Evolutionary conservation across 2,888 invertebrate species (phyloP).

Genomic region (Orthosia cruda): DNA sequence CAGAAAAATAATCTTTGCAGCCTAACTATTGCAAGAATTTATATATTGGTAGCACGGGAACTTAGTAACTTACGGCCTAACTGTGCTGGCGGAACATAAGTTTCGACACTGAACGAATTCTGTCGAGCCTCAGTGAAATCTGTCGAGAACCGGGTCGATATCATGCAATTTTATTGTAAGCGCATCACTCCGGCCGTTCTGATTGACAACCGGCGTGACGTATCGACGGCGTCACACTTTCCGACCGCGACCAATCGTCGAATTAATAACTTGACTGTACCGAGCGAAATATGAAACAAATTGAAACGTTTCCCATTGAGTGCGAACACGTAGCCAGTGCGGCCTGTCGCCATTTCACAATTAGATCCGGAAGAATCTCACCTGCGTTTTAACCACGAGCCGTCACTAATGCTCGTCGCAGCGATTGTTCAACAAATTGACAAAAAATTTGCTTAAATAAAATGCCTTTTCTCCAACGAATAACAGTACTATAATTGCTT

Average conservation of each 20-base stretch:
- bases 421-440: conserved; percentile 75
- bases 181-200: conserved; percentile 84
- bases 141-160: conserved; percentile 83
- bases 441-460: conserved; percentile 75
- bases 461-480: conserved; percentile 59
- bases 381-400: conserved; percentile 77
- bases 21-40: conserved; percentile 36
- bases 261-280: conserved; percentile 73
- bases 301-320: conserved; percentile 68
- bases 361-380: conserved; percentile 89
- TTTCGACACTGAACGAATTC: conserved; percentile 68
- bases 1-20: conserved; percentile 21
- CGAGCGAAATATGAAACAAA: conserved; percentile 77
- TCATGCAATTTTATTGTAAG: conserved; percentile 84
- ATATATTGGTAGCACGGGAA: conserved; percentile 46
- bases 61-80: conserved; percentile 45
- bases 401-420: conserved; percentile 80
- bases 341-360: conserved; percentile 80
- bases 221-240: conserved; percentile 82
- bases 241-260: conserved; percentile 78
- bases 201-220: conserved; percentile 89
- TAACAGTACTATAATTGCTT: conserved; percentile 64
- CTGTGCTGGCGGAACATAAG: conserved; percentile 34
- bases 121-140: conserved; percentile 75
- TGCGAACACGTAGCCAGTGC: conserved; percentile 66